Evolutionary conservation across 2,888 invertebrate genomes (phyloP), one percentile per base, ranked within the genome.

Genomic region (Noctua janthe): DNA sequence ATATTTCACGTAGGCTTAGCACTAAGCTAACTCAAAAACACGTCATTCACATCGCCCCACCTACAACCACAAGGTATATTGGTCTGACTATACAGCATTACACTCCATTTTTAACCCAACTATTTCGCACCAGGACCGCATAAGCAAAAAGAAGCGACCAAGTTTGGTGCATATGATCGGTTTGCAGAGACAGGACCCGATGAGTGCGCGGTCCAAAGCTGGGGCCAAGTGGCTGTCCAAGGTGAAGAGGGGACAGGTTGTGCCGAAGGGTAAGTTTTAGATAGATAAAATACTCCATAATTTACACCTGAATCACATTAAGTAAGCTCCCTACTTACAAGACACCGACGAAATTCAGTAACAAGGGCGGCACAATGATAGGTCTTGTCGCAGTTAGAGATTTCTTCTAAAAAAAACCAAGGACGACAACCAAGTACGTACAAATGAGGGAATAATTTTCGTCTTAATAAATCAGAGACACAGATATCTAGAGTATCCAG

Each of bases 151-250:
- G 96, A 98, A 98, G 94, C 97, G 98, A 80, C 98, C 98, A 84
- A 99, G 98, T 92, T 96, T 99, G 92, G 98, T 98, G 76, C 98
- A 98, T 94, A 98, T 99, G 97, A 98, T 99, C 97, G 98, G 98
- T 87, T 96, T 98, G 91, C 97, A 98, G 88, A 97, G 98, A 84
- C 97, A 98, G 92, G 97, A 96, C 76, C 97, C 97, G 92, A 97
- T 98, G 94, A 98, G 98, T 91, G 98, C 99, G 20, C 97, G 99
- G 82, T 98, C 98, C 17, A 99, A 98, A 95, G 98, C 99, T 91
- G 99, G 99, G 59, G 98, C 98, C 88, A 99, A 99, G 93, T 99
- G 99, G 99, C 96, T 99, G 81, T 98, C 98, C 74, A 99, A 99
- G 95, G 98, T 99, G 90, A 98, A 98, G 94, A 98, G 98, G 93